A percentile compares a stretch with the other conserved stretches of the same genome.
phyloP scores from a whole-genome alignment of 2,888 invertebrate genomes.

The Lasioglossum calceatum region DNA sequence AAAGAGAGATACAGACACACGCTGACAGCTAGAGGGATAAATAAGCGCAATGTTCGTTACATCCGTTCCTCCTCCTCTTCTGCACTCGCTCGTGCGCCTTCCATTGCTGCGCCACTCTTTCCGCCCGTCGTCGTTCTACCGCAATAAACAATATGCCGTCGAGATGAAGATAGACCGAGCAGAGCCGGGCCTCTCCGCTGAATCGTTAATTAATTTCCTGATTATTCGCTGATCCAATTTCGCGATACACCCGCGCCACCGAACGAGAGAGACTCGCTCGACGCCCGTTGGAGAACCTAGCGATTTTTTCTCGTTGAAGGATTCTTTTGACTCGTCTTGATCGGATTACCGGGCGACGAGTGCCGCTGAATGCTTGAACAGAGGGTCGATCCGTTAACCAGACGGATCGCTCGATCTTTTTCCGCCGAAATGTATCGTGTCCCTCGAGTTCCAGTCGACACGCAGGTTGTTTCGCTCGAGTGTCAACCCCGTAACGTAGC shows the following conservation, averaged over 20 bases:
- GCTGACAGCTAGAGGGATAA: slow-evolving; percentile 37
- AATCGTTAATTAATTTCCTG: slow-evolving; percentile 62
- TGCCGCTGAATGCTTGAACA: background rate
- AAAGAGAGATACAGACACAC: background rate
- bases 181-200: slow-evolving; percentile 8
- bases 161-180: slow-evolving; percentile 40
- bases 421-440: background rate
- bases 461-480: slow-evolving; percentile 31
- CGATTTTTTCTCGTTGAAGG: slow-evolving; percentile 23
- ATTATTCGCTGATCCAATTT: slow-evolving; percentile 62
- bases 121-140: slow-evolving; percentile 12
- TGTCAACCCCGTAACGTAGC: slow-evolving; percentile 7
- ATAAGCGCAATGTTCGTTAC: slow-evolving; percentile 59
- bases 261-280: background rate
- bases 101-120: slow-evolving; percentile 9
- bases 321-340: slow-evolving; percentile 28
- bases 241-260: slow-evolving; percentile 16
- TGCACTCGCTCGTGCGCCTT: slow-evolving; percentile 6
- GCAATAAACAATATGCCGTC: slow-evolving; percentile 45
- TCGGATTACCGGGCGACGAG: background rate
- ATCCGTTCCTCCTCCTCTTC: slow-evolving; percentile 22
- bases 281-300: background rate
- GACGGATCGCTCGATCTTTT: slow-evolving; percentile 10
- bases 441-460: slow-evolving; percentile 7
- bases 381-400: slow-evolving; percentile 2